Conservation (phyloP, 2,888 invertebrate species). For the Bombyx huttoni region DNA sequence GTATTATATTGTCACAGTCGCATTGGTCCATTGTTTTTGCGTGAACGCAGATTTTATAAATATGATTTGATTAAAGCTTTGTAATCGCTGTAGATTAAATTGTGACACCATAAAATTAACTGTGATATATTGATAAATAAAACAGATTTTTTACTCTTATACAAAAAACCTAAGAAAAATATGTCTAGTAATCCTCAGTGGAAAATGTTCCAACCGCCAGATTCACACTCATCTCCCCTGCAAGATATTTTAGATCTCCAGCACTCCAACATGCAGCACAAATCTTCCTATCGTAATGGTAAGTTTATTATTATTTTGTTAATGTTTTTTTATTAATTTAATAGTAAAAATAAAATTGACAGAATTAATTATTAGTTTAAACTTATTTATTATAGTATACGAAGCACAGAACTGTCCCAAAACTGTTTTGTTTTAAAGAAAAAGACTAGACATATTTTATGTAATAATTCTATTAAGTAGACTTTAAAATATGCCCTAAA, state of each 20-base stretch:
- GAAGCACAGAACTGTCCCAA: too few relatives aligned
- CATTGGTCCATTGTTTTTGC: conserved; percentile 42
- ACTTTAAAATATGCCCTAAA: too few relatives aligned
- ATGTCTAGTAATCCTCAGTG: conserved; percentile 90
- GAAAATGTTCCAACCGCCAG: conserved; percentile 92
- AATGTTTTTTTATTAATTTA: neutral
- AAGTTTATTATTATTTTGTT: conserved; percentile 20
- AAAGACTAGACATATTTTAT: too few relatives aligned
- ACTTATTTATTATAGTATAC: too few relatives aligned
- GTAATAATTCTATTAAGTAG: too few relatives aligned
- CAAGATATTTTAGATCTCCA: conserved; percentile 86
- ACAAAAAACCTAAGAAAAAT: conserved; percentile 48
- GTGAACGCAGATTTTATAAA: conserved; percentile 44
- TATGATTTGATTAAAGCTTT: conserved; percentile 57
- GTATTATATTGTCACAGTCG: conserved; percentile 38
- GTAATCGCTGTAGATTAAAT: conserved; percentile 34
- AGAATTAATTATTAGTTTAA: too few relatives aligned
- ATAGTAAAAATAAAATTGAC: too few relatives aligned
- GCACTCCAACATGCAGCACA: conserved; percentile 66
- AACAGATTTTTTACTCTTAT: conserved; percentile 55
- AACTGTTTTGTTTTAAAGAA: too few relatives aligned
- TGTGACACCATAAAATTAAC: conserved; percentile 50
- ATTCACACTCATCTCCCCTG: conserved; percentile 86
- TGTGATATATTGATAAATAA: conserved; percentile 61
- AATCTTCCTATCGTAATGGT: conserved; percentile 72